A percentile compares a stretch with the other conserved stretches of the same genome.
These are phyloP conservation scores for Siniperca knerii DNA, from an alignment of 2,113 vertebrate genomes.

Conservation along the genomic window DNA sequence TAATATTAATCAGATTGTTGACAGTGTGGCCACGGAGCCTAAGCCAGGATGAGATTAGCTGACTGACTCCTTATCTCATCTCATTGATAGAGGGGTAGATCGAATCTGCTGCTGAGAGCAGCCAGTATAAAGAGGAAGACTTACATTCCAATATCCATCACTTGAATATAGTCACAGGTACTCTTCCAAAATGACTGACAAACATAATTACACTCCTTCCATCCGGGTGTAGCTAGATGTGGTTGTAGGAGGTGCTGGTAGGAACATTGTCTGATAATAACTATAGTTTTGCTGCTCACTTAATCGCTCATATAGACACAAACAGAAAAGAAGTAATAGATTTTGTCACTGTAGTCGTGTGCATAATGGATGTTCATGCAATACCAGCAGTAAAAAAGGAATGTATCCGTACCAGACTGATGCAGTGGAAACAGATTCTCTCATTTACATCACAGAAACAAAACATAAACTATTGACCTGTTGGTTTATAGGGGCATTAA, in stretches of 20 bases:
- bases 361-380: neutral
- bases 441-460: constrained; percentile 2
- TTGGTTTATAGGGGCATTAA: neutral
- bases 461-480: neutral
- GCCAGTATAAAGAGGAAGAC: neutral
- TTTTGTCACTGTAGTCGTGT: neutral
- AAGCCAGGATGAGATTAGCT: constrained; percentile 69
- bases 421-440: neutral
- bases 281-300: neutral
- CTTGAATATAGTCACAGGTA: constrained; percentile 21
- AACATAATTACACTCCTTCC: constrained; percentile 34
- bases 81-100: constrained; percentile 36
- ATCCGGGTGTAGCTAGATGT: constrained; percentile 9
- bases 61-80: constrained; percentile 61
- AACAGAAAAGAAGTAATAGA: neutral
- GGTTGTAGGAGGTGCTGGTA: constrained; percentile 27
- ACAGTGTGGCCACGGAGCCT: constrained; percentile 60
- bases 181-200: constrained; percentile 34
- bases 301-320: neutral
- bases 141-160: constrained; percentile 7
- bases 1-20: constrained; percentile 77
- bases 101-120: constrained; percentile 29
- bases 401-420: neutral
- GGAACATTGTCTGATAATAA: constrained; percentile 9
- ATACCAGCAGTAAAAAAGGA: neutral